Evolutionary conservation across 2,797 vertebrate genomes (phyloP), one percentile per base, ranked within the genome.

Genomic region (Podarcis siculus): DNA sequence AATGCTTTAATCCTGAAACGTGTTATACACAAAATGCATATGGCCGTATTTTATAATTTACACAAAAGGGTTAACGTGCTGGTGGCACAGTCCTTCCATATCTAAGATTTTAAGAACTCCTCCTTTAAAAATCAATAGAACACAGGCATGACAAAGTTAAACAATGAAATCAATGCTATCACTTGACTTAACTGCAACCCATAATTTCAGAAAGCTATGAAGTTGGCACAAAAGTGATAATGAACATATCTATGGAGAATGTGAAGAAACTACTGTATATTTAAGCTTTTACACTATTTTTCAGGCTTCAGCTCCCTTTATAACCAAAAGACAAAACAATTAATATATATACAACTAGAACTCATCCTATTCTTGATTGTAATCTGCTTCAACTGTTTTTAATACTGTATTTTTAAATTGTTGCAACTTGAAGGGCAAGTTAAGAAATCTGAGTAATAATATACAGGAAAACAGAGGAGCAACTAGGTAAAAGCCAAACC

Each of bases 1-100:
- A 84, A 94, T 92, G 88, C 94, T 93, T 91, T 91, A 94, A 92
- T 92, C 92, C 90, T 89, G 92, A 95, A 94, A 90, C 94, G 86
- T 92, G 93, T 94, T 94, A 93, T 58, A 92, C 89, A 90, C 86
- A 91, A 87, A 90, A 83, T 92, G 92, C 79, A 15, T 82, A 91
- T 64, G 87, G 89, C 83, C 67, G 83, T 89, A 49, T 79, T 79
- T 83, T 91, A 87, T 90, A 93, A 86, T 84, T 90, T 94, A 81
- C 86, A 93, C n/a, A 82, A 0, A 12, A 55, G 23, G 7, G 32
- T 66, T 77, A 89, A 86, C 91, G 89, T 3, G 45, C 77, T 90
- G 91, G 81, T 89, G 49, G 13, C 49, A 55, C 49, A 55, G 49
- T 15, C 89, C 90, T 77, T 90, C 86, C 82, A 83, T 88, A 90